Evolutionary conservation across 2,797 vertebrate genomes (phyloP).

Genomic region (Crypturellus tataupa): DNA sequence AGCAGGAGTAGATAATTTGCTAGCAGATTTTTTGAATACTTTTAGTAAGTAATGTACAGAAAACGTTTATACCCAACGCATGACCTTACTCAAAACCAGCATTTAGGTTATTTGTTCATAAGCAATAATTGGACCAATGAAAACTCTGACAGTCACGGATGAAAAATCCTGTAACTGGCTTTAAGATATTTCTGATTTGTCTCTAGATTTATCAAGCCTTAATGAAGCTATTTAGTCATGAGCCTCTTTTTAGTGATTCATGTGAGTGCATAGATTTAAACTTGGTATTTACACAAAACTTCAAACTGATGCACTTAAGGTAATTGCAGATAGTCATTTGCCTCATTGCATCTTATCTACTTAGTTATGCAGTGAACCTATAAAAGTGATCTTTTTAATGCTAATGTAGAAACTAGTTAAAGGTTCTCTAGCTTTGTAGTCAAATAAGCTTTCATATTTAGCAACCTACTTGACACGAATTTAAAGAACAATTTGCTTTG

Average conservation of each 20-base stretch:
- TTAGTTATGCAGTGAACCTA: conserved; percentile 72
- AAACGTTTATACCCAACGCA: not conserved
- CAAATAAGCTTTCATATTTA: conserved; percentile 70
- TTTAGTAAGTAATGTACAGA: not conserved
- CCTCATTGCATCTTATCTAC: conserved; percentile 69
- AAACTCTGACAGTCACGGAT: not conserved
- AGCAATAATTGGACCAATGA: not conserved
- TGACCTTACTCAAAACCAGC: not conserved
- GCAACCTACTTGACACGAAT: conserved; percentile 40
- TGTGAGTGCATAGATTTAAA: conserved; percentile 43
- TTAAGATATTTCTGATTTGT: not conserved
- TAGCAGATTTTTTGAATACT: not conserved
- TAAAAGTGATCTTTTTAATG: conserved; percentile 68
- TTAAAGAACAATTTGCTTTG: conserved; percentile 55
- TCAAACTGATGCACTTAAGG: conserved; percentile 67
- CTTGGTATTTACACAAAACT: conserved; percentile 72
- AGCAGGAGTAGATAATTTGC: conserved; percentile 23
- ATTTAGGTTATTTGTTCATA: not conserved
- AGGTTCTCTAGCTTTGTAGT: conserved; percentile 62
- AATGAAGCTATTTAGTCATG: not conserved
- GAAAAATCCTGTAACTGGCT: not conserved
- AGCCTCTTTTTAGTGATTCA: not conserved
- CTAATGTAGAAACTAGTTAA: conserved; percentile 63
- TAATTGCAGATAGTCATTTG: conserved; percentile 76
- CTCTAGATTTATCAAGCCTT: not conserved